Evolutionary conservation across 2,888 invertebrate species (phyloP).

Genomic region (Zaprionus bogoriensis): DNA sequence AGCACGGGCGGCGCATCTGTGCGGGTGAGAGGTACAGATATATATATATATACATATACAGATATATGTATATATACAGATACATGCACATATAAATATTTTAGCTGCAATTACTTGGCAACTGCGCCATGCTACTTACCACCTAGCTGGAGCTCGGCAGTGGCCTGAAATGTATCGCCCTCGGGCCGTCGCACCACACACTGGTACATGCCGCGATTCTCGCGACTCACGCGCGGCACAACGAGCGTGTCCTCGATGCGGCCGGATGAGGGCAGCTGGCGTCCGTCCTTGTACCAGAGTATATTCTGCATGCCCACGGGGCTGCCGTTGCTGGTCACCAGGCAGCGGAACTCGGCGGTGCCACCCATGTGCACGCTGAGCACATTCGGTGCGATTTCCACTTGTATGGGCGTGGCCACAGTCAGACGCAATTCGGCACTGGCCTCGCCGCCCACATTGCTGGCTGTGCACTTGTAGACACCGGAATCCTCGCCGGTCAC

Average conservation of each 20-base stretch:
- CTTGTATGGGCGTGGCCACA: constrained; percentile 87
- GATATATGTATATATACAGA: no score
- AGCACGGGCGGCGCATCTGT: constrained; percentile 90
- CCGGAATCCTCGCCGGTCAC: constrained; percentile 88
- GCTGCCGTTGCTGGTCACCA: constrained; percentile 85
- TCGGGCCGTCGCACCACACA: constrained; percentile 88
- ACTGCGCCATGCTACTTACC: constrained; percentile 83
- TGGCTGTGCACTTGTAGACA: constrained; percentile 87
- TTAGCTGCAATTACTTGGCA: constrained; percentile 51
- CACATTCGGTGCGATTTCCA: constrained; percentile 87
- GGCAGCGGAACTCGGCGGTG: constrained; percentile 88
- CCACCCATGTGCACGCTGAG: constrained; percentile 90
- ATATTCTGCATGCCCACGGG: constrained; percentile 85
- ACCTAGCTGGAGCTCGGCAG: constrained; percentile 89
- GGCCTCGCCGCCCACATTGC: constrained; percentile 88
- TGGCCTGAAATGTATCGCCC: constrained; percentile 89
- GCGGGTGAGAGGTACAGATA: no score
- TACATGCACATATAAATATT: constrained; percentile 70
- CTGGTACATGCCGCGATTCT: constrained; percentile 91
- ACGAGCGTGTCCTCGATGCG: constrained; percentile 86
- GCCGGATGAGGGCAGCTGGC: constrained; percentile 87
- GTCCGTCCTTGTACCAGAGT: constrained; percentile 88
- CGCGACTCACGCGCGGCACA: constrained; percentile 87
- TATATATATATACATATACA: no score
- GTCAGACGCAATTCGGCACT: constrained; percentile 87